These are phyloP conservation scores for Podarcis muralis DNA, from an alignment of 2,113 vertebrate genomes.

Conservation along the genomic window DNA sequence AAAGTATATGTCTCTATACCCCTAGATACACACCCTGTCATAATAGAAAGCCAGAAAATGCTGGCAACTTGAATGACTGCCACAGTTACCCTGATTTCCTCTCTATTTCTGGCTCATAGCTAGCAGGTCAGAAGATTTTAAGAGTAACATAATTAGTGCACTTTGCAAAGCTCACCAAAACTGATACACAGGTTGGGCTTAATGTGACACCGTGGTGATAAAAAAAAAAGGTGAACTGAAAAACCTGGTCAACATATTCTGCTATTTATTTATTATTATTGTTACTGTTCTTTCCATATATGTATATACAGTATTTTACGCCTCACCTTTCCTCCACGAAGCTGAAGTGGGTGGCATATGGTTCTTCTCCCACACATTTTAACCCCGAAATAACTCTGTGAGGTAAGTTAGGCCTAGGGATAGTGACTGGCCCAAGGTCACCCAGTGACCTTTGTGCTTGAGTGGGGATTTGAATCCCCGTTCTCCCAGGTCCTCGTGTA, in stretches of 20 bases:
- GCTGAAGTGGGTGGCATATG: too few species aligned
- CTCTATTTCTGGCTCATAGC: constrained; percentile 52
- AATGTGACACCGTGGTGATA: constrained; percentile 24
- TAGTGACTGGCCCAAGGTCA: too few species aligned
- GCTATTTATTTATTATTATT: too few species aligned
- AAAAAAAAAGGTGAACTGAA: constrained; percentile 18
- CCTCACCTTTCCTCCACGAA: too few species aligned
- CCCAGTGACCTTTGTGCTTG: too few species aligned
- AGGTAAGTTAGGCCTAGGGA: too few species aligned
- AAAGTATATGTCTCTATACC: constrained; percentile 61
- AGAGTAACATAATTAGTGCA: constrained; percentile 61
- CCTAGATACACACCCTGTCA: constrained; percentile 64
- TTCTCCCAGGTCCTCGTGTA: too few species aligned
- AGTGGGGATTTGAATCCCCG: too few species aligned
- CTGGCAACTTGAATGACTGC: background rate
- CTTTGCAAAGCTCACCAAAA: constrained; percentile 33
- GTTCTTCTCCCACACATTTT: too few species aligned
- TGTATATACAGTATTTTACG: too few species aligned
- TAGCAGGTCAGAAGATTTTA: constrained; percentile 41
- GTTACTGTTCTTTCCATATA: too few species aligned
- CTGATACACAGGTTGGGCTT: constrained; percentile 41
- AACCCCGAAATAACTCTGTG: too few species aligned
- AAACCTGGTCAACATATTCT: constrained; percentile 23
- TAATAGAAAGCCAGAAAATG: constrained; percentile 65
- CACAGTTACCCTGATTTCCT: constrained; percentile 42